Evolutionary conservation across 2,797 vertebrate species (phyloP).

Genomic region (Spheniscus humboldti): DNA sequence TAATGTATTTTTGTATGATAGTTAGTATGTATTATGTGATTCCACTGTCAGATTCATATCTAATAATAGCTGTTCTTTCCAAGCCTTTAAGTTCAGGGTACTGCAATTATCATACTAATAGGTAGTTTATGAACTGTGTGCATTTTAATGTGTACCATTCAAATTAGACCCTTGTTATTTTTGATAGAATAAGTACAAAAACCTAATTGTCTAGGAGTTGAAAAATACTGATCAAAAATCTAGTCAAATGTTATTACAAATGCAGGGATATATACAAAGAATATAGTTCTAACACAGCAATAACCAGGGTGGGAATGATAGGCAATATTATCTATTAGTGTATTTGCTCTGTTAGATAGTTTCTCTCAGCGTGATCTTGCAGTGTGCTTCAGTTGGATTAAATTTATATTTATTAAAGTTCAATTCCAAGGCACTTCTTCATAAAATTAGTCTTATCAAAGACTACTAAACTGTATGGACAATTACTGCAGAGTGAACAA

Average conservation of each 20-base stretch:
- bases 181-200: background rate
- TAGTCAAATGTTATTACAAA: background rate
- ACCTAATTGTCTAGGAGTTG: background rate
- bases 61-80: constrained; percentile 7
- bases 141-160: background rate
- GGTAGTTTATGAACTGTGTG: background rate
- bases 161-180: background rate
- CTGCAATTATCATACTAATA: constrained; percentile 27
- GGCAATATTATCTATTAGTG: background rate
- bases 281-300: background rate
- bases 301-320: background rate
- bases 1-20: background rate
- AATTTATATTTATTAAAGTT: background rate
- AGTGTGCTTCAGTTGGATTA: background rate
- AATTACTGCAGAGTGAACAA: background rate
- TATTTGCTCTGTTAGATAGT: background rate
- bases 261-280: background rate
- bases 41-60: background rate
- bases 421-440: background rate
- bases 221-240: background rate
- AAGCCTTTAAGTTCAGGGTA: background rate
- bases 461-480: background rate
- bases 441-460: background rate
- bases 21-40: background rate
- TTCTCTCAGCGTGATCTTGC: background rate